Conservation (phyloP, 2,113 vertebrate genomes). For the Ageneiosus marmoratus region DNA sequence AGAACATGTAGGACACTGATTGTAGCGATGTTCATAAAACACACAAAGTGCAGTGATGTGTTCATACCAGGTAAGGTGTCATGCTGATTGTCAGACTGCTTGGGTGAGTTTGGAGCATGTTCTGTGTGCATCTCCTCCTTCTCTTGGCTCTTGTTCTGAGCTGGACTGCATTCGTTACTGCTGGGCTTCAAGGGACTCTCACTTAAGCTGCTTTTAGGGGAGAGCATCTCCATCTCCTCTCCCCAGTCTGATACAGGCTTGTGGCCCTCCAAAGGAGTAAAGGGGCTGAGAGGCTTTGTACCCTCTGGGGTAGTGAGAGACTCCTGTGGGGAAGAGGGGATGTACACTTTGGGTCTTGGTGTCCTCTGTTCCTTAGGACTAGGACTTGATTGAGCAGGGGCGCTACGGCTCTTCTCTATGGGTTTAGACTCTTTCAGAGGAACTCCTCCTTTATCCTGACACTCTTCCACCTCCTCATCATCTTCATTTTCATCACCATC, state of each 20-base stretch:
- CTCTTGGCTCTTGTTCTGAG: conserved; percentile 52
- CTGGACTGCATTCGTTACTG: conserved; percentile 58
- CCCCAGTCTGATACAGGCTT: conserved; percentile 84
- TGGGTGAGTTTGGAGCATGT: not conserved
- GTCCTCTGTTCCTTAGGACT: conserved; percentile 70
- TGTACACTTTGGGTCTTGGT: conserved; percentile 66
- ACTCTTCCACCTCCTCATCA: conserved; percentile 47
- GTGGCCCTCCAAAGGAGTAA: conserved; percentile 72
- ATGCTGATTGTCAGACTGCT: conserved; percentile 44
- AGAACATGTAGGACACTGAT: too few species aligned
- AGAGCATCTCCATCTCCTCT: conserved; percentile 87
- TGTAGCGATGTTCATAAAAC: not conserved
- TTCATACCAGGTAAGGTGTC: conserved; percentile 47
- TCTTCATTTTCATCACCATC: conserved; percentile 60
- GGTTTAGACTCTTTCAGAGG: conserved; percentile 49
- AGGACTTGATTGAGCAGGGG: conserved; percentile 37
- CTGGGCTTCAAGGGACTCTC: conserved; percentile 68
- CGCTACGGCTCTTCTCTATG: conserved; percentile 42
- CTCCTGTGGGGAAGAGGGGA: conserved; percentile 54
- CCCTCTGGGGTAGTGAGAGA: conserved; percentile 61
- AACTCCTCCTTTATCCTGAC: conserved; percentile 56
- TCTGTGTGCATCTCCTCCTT: conserved; percentile 4
- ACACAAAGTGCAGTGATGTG: not conserved
- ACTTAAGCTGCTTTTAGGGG: conserved; percentile 70
- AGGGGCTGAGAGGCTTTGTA: conserved; percentile 76